Evolutionary conservation across 2,888 invertebrate genomes (phyloP).

Genomic region (Choristoneura rosaceana): DNA sequence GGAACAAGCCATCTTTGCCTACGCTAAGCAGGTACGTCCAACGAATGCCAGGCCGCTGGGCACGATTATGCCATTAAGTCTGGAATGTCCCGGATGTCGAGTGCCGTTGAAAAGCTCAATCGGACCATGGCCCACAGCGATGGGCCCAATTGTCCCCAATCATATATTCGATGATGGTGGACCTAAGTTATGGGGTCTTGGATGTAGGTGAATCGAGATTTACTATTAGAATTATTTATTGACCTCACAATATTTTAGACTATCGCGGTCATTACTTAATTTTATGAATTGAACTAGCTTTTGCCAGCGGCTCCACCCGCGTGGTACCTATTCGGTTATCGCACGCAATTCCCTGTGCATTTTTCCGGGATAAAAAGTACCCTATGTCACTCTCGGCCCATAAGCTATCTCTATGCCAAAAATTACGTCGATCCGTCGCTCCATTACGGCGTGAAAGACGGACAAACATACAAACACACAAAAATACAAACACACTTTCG

Average conservation of each 20-base stretch:
- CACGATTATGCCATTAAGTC: constrained; percentile 76
- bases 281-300: too few relatives aligned
- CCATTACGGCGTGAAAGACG: too few relatives aligned
- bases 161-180: constrained; percentile 51
- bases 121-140: constrained; percentile 66
- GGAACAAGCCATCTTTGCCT: constrained; percentile 23
- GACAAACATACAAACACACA: too few relatives aligned
- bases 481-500: too few relatives aligned
- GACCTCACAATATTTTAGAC: not conserved
- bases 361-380: too few relatives aligned
- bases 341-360: too few relatives aligned
- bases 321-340: too few relatives aligned
- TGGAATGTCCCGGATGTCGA: constrained; percentile 67
- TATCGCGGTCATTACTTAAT: too few relatives aligned
- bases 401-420: too few relatives aligned
- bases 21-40: not conserved
- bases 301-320: too few relatives aligned
- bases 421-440: too few relatives aligned
- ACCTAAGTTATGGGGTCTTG: constrained; percentile 42
- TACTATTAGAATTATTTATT: constrained; percentile 1
- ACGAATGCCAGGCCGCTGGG: constrained; percentile 63
- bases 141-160: constrained; percentile 59
- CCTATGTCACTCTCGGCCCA: too few relatives aligned
- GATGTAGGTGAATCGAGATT: constrained; percentile 39
- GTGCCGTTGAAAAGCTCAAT: constrained; percentile 65